A percentile compares a stretch with the other conserved stretches of the same genome.
phyloP scores from a whole-genome alignment of 1,140 invertebrate genomes.

The roundworm (Caenorhabditis elegans) region DNA sequence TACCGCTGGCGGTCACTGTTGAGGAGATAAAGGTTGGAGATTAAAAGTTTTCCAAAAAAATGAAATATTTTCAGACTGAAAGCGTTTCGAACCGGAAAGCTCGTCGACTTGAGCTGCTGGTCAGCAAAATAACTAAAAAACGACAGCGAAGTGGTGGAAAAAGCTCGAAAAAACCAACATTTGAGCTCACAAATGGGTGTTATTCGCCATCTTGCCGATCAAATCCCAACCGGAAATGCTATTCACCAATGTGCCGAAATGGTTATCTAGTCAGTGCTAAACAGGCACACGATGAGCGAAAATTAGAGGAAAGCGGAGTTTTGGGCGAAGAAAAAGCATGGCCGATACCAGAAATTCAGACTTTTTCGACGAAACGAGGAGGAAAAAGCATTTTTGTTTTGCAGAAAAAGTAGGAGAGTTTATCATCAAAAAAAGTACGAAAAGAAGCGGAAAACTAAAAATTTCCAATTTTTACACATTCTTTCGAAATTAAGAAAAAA shows the following conservation, averaged over 20 bases:
- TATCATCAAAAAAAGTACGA: too few species aligned
- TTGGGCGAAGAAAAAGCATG: not conserved
- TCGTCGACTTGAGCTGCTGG: not conserved
- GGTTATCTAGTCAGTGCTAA: not conserved
- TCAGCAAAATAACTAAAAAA: not conserved
- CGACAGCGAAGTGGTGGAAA: not conserved
- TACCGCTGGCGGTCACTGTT: not conserved
- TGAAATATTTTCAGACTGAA: not conserved
- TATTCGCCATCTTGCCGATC: not conserved
- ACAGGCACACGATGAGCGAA: not conserved
- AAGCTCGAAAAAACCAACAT: too few species aligned
- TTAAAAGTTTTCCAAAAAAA: not conserved
- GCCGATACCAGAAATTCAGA: constrained; percentile 21
- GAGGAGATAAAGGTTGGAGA: not conserved
- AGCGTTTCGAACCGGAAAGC: not conserved
- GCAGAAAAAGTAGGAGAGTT: not conserved
- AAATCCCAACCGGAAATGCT: not conserved
- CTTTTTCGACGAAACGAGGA: not conserved
- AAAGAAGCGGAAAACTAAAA: too few species aligned
- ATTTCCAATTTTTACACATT: too few species aligned
- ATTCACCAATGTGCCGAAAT: not conserved
- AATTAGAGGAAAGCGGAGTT: not conserved
- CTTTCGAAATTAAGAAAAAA: too few species aligned
- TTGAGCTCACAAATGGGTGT: not conserved
- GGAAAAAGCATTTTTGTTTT: not conserved